phyloP scores from a whole-genome alignment of 2,113 vertebrate genomes.

The Sula dactylatra region DNA sequence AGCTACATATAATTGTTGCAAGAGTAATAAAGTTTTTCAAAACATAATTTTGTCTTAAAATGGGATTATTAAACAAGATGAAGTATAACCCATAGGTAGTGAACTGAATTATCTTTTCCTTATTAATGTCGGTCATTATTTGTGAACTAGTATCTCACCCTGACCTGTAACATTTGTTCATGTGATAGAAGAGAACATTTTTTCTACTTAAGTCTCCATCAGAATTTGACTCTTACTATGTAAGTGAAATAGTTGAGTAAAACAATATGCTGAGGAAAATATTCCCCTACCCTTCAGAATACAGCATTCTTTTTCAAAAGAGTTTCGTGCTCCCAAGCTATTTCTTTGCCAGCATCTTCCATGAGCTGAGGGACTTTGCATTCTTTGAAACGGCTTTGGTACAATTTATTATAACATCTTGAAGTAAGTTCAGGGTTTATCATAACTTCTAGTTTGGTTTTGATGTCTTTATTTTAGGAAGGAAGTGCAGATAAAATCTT shows the following conservation, averaged over 20 bases:
- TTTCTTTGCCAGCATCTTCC: neutral
- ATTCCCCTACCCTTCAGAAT: neutral
- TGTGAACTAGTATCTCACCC: neutral
- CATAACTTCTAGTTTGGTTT: neutral
- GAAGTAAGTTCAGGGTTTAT: neutral
- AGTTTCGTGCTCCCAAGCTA: neutral
- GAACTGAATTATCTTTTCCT: neutral
- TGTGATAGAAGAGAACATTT: neutral
- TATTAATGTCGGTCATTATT: neutral
- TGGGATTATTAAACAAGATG: neutral
- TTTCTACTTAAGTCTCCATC: neutral
- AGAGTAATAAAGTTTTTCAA: neutral
- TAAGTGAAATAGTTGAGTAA: neutral
- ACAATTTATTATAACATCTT: neutral
- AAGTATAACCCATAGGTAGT: neutral
- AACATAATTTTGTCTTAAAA: neutral
- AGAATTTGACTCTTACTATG: neutral
- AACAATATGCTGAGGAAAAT: neutral
- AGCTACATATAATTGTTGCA: neutral
- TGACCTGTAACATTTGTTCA: neutral
- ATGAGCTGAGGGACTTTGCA: neutral
- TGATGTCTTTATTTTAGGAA: neutral
- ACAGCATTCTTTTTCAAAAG: neutral
- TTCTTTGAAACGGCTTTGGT: neutral
- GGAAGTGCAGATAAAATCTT: slow-evolving; percentile 22